phyloP scores from a whole-genome alignment of 2,113 vertebrate genomes.

The Heterotis niloticus region DNA sequence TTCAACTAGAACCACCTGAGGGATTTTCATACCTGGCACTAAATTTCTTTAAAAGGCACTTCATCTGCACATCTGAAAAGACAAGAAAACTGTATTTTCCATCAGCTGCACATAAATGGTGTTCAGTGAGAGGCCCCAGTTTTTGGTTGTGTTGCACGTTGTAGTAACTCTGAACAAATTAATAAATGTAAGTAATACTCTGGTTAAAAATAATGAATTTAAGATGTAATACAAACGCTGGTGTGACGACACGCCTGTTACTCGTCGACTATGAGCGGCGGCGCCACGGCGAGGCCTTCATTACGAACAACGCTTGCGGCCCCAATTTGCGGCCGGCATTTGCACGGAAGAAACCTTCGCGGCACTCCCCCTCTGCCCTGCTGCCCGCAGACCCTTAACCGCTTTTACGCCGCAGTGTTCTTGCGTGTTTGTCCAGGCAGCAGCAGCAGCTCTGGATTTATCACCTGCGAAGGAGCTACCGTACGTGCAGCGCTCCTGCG shows the following conservation, averaged over 20 bases:
- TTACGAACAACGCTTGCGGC: conserved; percentile 55
- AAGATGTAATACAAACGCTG: too few relatives aligned
- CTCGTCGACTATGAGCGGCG: too few relatives aligned
- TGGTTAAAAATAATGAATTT: too few relatives aligned
- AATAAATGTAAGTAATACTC: too few relatives aligned
- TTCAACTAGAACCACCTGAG: background rate
- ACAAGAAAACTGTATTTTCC: background rate
- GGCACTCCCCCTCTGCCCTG: conserved; percentile 59
- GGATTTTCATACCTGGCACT: background rate
- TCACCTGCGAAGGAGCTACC: too few relatives aligned
- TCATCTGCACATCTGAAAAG: background rate
- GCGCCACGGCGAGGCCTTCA: conserved; percentile 51
- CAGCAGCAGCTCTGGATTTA: too few relatives aligned
- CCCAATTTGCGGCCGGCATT: conserved; percentile 51
- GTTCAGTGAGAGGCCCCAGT: background rate
- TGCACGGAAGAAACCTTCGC: conserved; percentile 56
- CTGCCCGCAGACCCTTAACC: conserved; percentile 61
- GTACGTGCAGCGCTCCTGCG: too few relatives aligned
- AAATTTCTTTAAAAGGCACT: conserved; percentile 2
- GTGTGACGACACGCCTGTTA: too few relatives aligned
- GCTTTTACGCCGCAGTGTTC: conserved; percentile 61
- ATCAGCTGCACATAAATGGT: conserved; percentile 18
- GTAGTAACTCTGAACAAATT: too few relatives aligned
- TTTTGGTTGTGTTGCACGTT: background rate
- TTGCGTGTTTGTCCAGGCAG: too few relatives aligned